Percentiles rank a stretch among this genome's conserved stretches.
phyloP scores from a whole-genome alignment of 2,888 invertebrate genomes.

The Panorpa germanica region DNA sequence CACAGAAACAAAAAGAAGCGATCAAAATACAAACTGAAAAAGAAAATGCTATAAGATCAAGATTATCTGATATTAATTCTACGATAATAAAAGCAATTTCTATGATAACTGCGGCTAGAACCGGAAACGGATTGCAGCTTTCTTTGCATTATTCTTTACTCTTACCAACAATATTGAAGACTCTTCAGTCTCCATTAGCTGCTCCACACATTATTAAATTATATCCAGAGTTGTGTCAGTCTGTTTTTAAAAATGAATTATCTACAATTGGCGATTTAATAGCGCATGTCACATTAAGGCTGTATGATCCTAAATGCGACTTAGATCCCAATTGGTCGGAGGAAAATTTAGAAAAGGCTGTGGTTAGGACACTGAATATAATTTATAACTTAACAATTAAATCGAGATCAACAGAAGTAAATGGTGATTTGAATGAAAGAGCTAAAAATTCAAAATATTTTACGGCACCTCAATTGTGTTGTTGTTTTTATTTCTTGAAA shows the following conservation, averaged over 20 bases:
- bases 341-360: slow-evolving; percentile 40
- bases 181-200: slow-evolving; percentile 58
- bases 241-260: slow-evolving; percentile 28
- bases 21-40: slow-evolving; percentile 72
- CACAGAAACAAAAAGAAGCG: slow-evolving; percentile 83
- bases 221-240: slow-evolving; percentile 36
- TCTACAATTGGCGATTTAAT: slow-evolving; percentile 35
- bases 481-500: slow-evolving; percentile 60
- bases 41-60: slow-evolving; percentile 57
- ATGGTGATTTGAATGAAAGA: slow-evolving; percentile 15
- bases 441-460: slow-evolving; percentile 23
- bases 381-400: slow-evolving; percentile 29
- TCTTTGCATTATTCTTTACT: slow-evolving; percentile 20
- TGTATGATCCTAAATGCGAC: slow-evolving; percentile 65
- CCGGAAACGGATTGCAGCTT: slow-evolving; percentile 19
- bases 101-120: slow-evolving; percentile 19
- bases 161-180: slow-evolving; percentile 18
- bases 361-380: slow-evolving; percentile 39
- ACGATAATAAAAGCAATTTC: slow-evolving; percentile 19
- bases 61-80: slow-evolving; percentile 36
- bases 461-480: slow-evolving; percentile 63
- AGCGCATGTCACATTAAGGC: slow-evolving; percentile 50
- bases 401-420: slow-evolving; percentile 13
- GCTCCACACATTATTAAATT: slow-evolving; percentile 45
- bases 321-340: slow-evolving; percentile 60